These are phyloP conservation scores for Festucalex cinctus DNA, from an alignment of 2,113 vertebrate species.

Conservation along the genomic window DNA sequence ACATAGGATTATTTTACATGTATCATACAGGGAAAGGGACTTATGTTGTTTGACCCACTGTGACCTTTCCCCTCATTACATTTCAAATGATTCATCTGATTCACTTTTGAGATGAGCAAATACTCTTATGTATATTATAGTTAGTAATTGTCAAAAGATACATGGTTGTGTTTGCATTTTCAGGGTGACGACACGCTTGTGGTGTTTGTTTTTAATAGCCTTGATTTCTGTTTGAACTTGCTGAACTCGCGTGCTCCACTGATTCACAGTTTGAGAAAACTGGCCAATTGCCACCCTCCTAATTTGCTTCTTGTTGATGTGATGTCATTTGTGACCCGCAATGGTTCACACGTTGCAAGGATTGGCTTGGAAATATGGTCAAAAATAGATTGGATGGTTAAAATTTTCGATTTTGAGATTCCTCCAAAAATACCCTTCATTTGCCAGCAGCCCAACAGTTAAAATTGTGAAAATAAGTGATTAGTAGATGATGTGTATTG, in stretches of 20 bases:
- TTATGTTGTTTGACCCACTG: constrained; percentile 16
- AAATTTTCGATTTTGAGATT: no score
- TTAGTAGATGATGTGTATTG: no score
- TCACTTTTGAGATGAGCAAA: no score
- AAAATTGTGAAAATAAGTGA: no score
- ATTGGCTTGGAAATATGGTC: no score
- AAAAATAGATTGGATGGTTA: no score
- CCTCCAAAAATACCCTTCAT: no score
- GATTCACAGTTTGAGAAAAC: constrained; percentile 51
- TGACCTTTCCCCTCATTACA: neutral
- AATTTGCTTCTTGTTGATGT: constrained; percentile 60
- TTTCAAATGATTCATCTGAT: constrained; percentile 23
- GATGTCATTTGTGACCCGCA: constrained; percentile 39
- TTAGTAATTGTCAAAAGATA: neutral
- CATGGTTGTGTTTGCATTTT: neutral
- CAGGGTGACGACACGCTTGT: neutral
- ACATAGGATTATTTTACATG: neutral
- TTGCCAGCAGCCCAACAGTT: no score
- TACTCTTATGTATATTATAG: no score
- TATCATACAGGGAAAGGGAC: neutral
- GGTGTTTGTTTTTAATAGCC: constrained; percentile 41
- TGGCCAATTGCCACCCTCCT: constrained; percentile 57
- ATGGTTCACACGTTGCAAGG: no score
- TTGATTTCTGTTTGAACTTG: constrained; percentile 66
- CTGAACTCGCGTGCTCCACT: constrained; percentile 54